phyloP scores from a whole-genome alignment of 1,140 invertebrate genomes.

The Euura lappo region DNA sequence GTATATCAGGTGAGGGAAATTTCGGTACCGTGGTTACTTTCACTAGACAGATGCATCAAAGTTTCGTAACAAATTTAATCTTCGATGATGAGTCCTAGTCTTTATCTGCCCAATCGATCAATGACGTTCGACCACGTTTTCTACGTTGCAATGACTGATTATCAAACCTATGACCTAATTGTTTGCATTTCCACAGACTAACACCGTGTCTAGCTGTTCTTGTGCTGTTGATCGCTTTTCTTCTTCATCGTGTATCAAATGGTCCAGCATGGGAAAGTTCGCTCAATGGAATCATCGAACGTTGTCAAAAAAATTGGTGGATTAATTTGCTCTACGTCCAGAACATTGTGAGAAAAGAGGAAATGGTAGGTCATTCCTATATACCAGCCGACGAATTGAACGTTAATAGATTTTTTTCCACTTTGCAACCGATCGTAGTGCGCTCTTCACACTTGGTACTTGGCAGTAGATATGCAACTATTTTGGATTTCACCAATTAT shows the following conservation, averaged over 20 bases:
- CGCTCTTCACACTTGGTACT: conserved; percentile 70
- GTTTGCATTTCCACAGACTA: conserved; percentile 50
- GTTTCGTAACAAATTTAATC: too few relatives aligned
- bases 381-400: conserved; percentile 6
- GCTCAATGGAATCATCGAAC: conserved; percentile 64
- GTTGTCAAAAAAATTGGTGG: conserved; percentile 74
- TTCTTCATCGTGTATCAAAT: conserved; percentile 69
- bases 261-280: conserved; percentile 73
- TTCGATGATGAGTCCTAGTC: too few relatives aligned
- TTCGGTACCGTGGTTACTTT: conserved; percentile 39
- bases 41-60: conserved; percentile 19
- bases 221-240: conserved; percentile 72
- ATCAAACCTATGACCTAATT: too few relatives aligned
- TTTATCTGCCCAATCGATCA: too few relatives aligned
- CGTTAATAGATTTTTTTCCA: conserved; percentile 22
- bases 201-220: conserved; percentile 71
- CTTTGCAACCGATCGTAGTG: conserved; percentile 28
- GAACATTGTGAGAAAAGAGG: conserved; percentile 73
- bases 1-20: conserved; percentile 45
- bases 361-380: conserved; percentile 64
- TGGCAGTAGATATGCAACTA: conserved; percentile 76
- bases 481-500: conserved; percentile 66
- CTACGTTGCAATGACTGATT: too few relatives aligned
- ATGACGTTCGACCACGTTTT: too few relatives aligned
- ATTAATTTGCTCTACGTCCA: conserved; percentile 74